Percentiles rank a stretch among this genome's conserved stretches.
These are phyloP conservation scores for Thereuonema tuberculata DNA, from an alignment of 1,140 invertebrate species.

Conservation along the genomic window DNA sequence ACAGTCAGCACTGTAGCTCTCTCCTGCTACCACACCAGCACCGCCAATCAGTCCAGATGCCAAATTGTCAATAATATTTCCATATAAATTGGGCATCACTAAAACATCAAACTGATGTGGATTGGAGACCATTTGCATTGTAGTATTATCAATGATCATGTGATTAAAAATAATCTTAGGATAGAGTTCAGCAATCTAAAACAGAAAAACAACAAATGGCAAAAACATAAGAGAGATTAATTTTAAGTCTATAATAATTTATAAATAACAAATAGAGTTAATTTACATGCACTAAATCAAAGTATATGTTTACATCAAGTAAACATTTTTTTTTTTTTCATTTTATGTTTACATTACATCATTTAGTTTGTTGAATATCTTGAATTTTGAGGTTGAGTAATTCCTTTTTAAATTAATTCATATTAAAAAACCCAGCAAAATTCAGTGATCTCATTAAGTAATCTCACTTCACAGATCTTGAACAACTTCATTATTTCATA, in stretches of 20 bases:
- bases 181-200: constrained; percentile 35
- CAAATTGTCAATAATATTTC: constrained; percentile 45
- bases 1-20: constrained; percentile 50
- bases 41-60: constrained; percentile 48
- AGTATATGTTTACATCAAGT: too few species aligned
- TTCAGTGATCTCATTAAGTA: too few species aligned
- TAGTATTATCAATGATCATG: constrained; percentile 47
- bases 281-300: too few species aligned
- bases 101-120: constrained; percentile 29
- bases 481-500: too few species aligned
- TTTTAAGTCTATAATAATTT: not conserved
- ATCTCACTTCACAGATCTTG: too few species aligned
- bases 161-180: constrained; percentile 43
- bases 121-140: constrained; percentile 40
- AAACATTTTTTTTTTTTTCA: too few species aligned
- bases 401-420: too few species aligned
- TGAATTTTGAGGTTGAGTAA: too few species aligned
- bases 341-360: too few species aligned
- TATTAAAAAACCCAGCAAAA: too few species aligned
- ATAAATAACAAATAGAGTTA: not conserved
- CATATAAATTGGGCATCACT: constrained; percentile 45
- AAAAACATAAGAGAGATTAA: not conserved
- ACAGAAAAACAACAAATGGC: not conserved
- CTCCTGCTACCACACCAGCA: constrained; percentile 45
- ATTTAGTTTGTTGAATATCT: too few species aligned